These are phyloP conservation scores for Eutolmus rufibarbis DNA, from an alignment of 2,888 invertebrate species.

Conservation along the genomic window DNA sequence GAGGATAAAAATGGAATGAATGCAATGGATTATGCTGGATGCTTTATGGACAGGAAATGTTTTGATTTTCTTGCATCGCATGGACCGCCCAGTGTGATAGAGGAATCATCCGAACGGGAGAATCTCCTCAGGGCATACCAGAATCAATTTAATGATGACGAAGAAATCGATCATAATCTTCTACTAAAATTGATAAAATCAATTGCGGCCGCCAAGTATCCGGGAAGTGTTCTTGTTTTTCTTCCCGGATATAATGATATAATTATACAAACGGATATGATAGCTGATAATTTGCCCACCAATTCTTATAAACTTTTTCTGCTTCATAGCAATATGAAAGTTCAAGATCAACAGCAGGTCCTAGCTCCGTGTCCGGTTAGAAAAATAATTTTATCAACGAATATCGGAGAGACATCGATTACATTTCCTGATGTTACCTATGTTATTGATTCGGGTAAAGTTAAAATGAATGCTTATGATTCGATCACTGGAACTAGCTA, in stretches of 20 bases:
- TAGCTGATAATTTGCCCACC: conserved; percentile 56
- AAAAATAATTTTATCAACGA: conserved; percentile 94
- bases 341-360: conserved; percentile 78
- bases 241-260: conserved; percentile 96
- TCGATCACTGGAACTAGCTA: conserved; percentile 78
- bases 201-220: conserved; percentile 63
- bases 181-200: conserved; percentile 70
- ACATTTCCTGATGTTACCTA: conserved; percentile 95
- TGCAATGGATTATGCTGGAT: conserved; percentile 53
- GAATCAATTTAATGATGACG: conserved; percentile 74
- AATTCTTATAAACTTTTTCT: conserved; percentile 69
- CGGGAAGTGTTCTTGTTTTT: conserved; percentile 84
- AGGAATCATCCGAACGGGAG: conserved; percentile 64
- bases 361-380: conserved; percentile 77
- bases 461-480: conserved; percentile 90
- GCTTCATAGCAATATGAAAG: conserved; percentile 92
- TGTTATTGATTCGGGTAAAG: conserved; percentile 90
- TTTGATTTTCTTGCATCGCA: conserved; percentile 49
- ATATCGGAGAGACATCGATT: conserved; percentile 95
- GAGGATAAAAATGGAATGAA: conserved; percentile 51
- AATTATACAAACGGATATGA: conserved; percentile 73
- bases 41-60: conserved; percentile 51
- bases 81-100: conserved; percentile 2
- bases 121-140: conserved; percentile 76
- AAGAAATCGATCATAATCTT: conserved; percentile 78